These are phyloP conservation scores for Trichopoda pennipes DNA, from an alignment of 2,888 invertebrate species.

Conservation along the genomic window DNA sequence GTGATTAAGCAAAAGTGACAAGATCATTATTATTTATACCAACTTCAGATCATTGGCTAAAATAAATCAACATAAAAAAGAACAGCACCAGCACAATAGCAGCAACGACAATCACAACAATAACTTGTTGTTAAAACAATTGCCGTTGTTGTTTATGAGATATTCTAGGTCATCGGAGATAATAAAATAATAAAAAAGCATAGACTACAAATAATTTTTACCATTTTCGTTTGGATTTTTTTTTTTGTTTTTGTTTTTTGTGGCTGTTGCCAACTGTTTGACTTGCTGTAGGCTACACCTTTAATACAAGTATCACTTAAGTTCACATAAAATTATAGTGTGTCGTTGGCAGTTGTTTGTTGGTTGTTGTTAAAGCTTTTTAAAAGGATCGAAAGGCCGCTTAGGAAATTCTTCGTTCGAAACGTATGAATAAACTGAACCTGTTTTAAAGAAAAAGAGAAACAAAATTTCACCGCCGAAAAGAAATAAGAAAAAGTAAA, in stretches of 20 bases:
- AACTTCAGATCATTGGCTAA: constrained; percentile 58
- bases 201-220: constrained; percentile 52
- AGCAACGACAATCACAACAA: constrained; percentile 17
- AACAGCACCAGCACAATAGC: constrained; percentile 21
- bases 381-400: constrained; percentile 61
- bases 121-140: constrained; percentile 34
- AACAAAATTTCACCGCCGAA: constrained; percentile 64
- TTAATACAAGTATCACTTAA: constrained; percentile 61
- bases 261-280: constrained; percentile 12
- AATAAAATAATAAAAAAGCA: constrained; percentile 54
- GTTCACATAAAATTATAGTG: constrained; percentile 62
- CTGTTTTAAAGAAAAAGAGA: constrained; percentile 53
- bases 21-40: constrained; percentile 65
- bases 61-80: constrained; percentile 37
- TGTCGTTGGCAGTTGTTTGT: constrained; percentile 6
- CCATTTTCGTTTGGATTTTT: constrained; percentile 49
- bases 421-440: constrained; percentile 49
- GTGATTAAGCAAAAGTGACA: constrained; percentile 69
- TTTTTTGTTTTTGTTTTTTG: background rate
- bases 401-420: constrained; percentile 53
- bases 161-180: constrained; percentile 68
- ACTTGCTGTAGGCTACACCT: constrained; percentile 57
- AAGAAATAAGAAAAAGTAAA: constrained; percentile 18
- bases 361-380: constrained; percentile 10
- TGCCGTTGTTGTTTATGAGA: constrained; percentile 53